phyloP scores from a whole-genome alignment of 2,113 vertebrate genomes.

The Salvelinus sp. region DNA sequence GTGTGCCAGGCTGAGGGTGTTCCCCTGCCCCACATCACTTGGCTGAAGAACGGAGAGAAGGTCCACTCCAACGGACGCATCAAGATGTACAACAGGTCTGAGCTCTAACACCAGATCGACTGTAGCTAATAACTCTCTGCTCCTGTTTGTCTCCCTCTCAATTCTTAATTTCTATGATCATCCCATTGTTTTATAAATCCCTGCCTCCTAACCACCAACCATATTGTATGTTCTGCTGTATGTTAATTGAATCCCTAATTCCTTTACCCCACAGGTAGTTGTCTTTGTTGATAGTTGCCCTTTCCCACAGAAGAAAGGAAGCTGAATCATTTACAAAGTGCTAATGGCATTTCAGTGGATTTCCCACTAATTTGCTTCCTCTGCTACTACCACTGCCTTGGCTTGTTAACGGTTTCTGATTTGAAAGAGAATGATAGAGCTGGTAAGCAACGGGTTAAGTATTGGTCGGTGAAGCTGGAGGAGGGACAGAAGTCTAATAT shows the following conservation, averaged over 20 bases:
- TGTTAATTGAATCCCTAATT: conserved; percentile 1
- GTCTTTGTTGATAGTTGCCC: conserved; percentile 24
- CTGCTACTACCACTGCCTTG: conserved; percentile 25
- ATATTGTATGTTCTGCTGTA: background rate
- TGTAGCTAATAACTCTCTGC: background rate
- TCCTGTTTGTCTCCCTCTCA: background rate
- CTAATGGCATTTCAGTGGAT: conserved; percentile 55
- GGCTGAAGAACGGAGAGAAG: conserved; percentile 93
- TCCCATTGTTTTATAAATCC: background rate
- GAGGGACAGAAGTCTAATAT: conserved; percentile 29
- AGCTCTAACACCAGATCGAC: background rate
- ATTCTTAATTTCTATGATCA: conserved; percentile 67
- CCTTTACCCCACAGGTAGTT: conserved; percentile 7
- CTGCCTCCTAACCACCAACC: background rate
- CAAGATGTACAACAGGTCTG: conserved; percentile 96
- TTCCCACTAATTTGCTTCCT: conserved; percentile 37
- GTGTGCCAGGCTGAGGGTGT: conserved; percentile 91
- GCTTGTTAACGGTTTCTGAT: conserved; percentile 27
- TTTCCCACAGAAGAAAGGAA: conserved; percentile 40
- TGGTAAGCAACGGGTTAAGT: background rate
- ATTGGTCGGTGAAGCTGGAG: background rate
- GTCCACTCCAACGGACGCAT: conserved; percentile 95
- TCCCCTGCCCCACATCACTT: conserved; percentile 87
- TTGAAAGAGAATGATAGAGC: conserved; percentile 19
- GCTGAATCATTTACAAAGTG: conserved; percentile 64